Evolutionary conservation across 2,113 vertebrate genomes (phyloP).

Genomic region (Archilochus colubris): DNA sequence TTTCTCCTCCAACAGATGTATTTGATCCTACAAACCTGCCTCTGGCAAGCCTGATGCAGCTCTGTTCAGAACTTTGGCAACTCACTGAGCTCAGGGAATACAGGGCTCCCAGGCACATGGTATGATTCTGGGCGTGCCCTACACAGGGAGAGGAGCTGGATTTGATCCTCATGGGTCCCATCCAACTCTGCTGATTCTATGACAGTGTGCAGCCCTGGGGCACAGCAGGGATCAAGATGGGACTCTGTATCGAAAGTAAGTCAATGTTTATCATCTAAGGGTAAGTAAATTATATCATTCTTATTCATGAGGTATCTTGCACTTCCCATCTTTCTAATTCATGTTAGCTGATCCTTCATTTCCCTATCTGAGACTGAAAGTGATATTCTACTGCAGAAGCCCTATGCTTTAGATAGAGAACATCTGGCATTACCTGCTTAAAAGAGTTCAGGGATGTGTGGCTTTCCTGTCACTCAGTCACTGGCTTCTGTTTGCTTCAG

Average conservation of each 20-base stretch:
- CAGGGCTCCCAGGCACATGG: too few species aligned
- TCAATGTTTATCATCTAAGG: background rate
- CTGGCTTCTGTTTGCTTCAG: background rate
- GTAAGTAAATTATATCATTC: background rate
- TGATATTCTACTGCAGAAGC: background rate
- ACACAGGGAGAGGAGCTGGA: too few species aligned
- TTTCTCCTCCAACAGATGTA: background rate
- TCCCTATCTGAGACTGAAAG: background rate
- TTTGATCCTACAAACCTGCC: background rate
- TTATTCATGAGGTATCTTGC: background rate
- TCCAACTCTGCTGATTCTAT: background rate
- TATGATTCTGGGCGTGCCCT: too few species aligned
- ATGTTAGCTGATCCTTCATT: background rate
- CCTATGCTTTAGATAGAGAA: background rate
- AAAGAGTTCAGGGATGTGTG: background rate
- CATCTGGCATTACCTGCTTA: background rate
- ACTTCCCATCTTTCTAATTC: background rate
- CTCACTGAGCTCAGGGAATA: too few species aligned
- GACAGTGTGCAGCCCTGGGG: rapidly evolving
- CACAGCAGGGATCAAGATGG: background rate
- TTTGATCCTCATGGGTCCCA: too few species aligned
- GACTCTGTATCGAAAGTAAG: background rate
- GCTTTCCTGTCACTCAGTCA: background rate
- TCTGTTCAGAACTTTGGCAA: background rate
- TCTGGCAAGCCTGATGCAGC: background rate